A percentile compares a stretch with the other conserved stretches of the same genome.
phyloP scores from a whole-genome alignment of 1,140 invertebrate genomes.

The Melanaphis sacchari region DNA sequence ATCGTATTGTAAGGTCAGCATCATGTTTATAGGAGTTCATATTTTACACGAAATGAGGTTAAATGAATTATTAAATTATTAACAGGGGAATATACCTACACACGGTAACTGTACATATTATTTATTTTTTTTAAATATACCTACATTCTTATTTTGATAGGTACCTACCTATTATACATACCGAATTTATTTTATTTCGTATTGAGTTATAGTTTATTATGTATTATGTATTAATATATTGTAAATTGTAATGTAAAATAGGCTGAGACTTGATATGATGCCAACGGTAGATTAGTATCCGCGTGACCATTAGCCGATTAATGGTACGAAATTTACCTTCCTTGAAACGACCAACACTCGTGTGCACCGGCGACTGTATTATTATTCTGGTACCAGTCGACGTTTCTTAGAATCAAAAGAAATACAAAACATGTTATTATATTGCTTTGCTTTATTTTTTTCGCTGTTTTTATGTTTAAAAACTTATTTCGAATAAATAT shows the following conservation, averaged over 20 bases:
- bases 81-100: neutral
- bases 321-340: neutral
- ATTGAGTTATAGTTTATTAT: neutral
- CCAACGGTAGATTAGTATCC: neutral
- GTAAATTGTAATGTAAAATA: neutral
- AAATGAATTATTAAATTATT: conserved; percentile 4
- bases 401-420: neutral
- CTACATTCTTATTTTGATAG: neutral
- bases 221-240: neutral
- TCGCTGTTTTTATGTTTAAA: neutral
- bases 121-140: neutral
- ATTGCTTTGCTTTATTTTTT: neutral
- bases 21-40: neutral
- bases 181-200: neutral
- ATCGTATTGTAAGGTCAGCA: neutral
- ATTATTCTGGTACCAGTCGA: neutral
- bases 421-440: neutral
- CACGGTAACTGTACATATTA: conserved; percentile 25
- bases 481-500: neutral
- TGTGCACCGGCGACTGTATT: neutral
- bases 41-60: conserved; percentile 25
- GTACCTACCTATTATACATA: neutral
- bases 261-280: neutral
- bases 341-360: neutral
- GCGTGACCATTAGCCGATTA: neutral